These are phyloP conservation scores for Neotoma lepida DNA, from an alignment of 2,113 vertebrate species.

Conservation along the genomic window DNA sequence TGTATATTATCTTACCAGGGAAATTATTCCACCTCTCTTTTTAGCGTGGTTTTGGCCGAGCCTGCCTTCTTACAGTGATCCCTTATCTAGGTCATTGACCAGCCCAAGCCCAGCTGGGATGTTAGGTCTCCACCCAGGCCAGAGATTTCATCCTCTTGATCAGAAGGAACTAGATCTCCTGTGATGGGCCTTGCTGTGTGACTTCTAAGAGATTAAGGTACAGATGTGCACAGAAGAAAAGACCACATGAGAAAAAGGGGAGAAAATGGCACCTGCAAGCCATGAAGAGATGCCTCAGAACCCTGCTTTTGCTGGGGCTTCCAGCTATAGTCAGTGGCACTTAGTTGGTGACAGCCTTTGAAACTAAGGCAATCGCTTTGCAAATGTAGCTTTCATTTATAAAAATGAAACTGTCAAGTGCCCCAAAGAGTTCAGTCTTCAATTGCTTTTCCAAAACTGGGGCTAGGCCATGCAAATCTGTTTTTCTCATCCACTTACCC, in stretches of 20 bases:
- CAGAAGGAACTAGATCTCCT: background rate
- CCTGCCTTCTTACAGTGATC: background rate
- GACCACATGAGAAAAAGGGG: no score
- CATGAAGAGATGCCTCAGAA: background rate
- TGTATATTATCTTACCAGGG: background rate
- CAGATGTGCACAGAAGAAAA: background rate
- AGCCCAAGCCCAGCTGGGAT: background rate
- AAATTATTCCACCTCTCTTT: background rate
- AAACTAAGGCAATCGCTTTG: background rate
- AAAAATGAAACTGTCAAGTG: constrained; percentile 42
- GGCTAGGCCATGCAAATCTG: background rate
- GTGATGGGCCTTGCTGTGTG: no score
- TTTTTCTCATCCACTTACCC: background rate
- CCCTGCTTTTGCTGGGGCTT: background rate
- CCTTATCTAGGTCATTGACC: background rate
- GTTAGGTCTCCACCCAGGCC: background rate
- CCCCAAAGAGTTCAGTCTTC: background rate
- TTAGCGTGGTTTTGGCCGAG: background rate
- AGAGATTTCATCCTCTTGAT: background rate
- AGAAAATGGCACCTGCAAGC: no score
- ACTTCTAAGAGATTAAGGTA: background rate
- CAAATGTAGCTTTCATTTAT: constrained; percentile 2
- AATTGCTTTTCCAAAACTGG: background rate
- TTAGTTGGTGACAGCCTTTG: background rate
- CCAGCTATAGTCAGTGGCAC: background rate